Conservation (phyloP, 2,888 invertebrate genomes). For the Ophonus ardosiacus region DNA sequence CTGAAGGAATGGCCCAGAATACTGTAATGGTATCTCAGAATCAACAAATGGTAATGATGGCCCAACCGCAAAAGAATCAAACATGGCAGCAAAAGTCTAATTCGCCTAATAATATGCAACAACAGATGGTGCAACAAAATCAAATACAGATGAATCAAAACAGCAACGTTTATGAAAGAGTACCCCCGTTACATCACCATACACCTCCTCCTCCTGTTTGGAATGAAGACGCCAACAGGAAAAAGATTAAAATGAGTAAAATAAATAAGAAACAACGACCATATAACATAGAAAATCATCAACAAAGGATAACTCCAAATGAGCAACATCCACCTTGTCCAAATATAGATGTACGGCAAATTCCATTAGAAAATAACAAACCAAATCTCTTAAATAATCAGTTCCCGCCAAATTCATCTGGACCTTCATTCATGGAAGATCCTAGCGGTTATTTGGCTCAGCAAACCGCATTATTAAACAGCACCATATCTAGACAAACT, state of each 20-base stretch:
- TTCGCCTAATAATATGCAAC: conserved; percentile 60
- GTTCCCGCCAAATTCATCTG: conserved; percentile 71
- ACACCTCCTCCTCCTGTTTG: conserved; percentile 79
- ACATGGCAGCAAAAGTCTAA: conserved; percentile 78
- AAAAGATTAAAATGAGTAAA: conserved; percentile 77
- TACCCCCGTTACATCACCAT: conserved; percentile 86
- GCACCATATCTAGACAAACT: conserved; percentile 85
- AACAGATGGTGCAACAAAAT: conserved; percentile 63
- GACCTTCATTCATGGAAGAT: conserved; percentile 93
- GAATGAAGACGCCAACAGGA: conserved; percentile 79
- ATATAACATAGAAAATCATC: conserved; percentile 76
- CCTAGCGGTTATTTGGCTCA: conserved; percentile 94
- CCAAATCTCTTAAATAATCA: conserved; percentile 72
- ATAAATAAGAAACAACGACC: conserved; percentile 79
- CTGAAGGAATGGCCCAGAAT: conserved; percentile 68
- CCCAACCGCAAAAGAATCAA: conserved; percentile 78
- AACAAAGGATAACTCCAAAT: conserved; percentile 66
- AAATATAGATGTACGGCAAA: conserved; percentile 80
- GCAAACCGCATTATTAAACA: conserved; percentile 91
- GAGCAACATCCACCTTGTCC: conserved; percentile 76
- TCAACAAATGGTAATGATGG: conserved; percentile 78
- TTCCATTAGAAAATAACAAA: conserved; percentile 75
- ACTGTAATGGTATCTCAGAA: conserved; percentile 75
- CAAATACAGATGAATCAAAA: conserved; percentile 71
- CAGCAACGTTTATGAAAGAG: conserved; percentile 82